phyloP scores from a whole-genome alignment of 1,140 invertebrate genomes.

The Ips nitidus region DNA sequence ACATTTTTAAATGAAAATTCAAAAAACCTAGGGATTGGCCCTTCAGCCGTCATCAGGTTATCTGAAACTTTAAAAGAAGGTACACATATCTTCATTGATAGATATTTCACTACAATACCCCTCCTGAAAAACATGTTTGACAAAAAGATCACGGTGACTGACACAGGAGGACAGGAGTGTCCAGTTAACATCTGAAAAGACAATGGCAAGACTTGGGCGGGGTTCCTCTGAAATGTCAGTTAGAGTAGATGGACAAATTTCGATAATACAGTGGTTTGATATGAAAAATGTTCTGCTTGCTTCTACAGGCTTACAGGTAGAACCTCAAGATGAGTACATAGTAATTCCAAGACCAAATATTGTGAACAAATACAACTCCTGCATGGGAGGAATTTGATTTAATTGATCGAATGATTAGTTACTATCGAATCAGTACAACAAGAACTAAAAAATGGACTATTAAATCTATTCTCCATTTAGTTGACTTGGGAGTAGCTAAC shows the following conservation, averaged over 20 bases:
- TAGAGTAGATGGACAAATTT: conserved; percentile 24
- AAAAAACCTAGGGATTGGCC: conserved; percentile 22
- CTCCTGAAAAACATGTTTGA: conserved; percentile 25
- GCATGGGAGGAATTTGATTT: neutral
- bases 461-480: neutral
- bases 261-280: conserved; percentile 37
- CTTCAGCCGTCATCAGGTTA: conserved; percentile 27
- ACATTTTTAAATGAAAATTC: neutral
- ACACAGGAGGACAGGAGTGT: conserved; percentile 20
- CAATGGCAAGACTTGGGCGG: conserved; percentile 17
- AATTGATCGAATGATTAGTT: neutral
- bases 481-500: conserved; percentile 31
- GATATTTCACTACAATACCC: conserved; percentile 32
- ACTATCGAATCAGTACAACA: neutral
- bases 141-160: conserved; percentile 8
- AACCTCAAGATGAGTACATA: conserved; percentile 23
- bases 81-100: conserved; percentile 26
- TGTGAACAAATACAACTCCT: conserved; percentile 7
- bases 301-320: conserved; percentile 35
- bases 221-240: neutral
- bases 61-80: conserved; percentile 18
- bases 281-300: too few relatives aligned
- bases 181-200: neutral
- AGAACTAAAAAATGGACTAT: neutral
- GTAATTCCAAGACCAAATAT: neutral